These are phyloP conservation scores for Bradysia coprophila DNA, from an alignment of 1,140 invertebrate species.

Conservation along the genomic window DNA sequence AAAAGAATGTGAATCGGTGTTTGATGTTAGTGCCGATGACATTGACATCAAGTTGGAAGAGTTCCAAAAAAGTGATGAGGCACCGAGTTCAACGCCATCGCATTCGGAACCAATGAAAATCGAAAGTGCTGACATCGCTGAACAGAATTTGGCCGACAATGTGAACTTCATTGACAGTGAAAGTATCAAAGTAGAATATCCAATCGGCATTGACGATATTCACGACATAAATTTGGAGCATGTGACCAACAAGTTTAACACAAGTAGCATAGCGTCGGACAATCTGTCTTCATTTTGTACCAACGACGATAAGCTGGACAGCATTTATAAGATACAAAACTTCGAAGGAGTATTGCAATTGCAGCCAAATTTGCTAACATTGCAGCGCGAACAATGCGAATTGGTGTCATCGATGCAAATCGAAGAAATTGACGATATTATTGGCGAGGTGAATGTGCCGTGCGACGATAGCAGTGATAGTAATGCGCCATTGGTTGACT, in stretches of 20 bases:
- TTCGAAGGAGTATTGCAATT: constrained; percentile 5
- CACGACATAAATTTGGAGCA: not conserved
- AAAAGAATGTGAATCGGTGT: not conserved
- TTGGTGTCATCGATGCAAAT: not conserved
- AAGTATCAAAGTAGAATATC: not conserved
- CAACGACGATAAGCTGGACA: not conserved
- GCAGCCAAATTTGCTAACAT: constrained; percentile 6
- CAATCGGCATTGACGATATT: not conserved
- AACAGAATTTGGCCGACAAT: not conserved
- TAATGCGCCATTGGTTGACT: not conserved
- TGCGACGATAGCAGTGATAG: not conserved
- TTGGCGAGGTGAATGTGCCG: not conserved
- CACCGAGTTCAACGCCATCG: not conserved
- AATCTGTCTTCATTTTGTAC: not conserved
- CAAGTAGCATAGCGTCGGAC: not conserved
- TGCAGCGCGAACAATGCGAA: constrained; percentile 1
- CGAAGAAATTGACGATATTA: not conserved
- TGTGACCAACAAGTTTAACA: not conserved
- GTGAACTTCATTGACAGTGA: not conserved
- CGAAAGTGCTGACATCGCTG: not conserved
- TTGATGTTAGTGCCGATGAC: not conserved
- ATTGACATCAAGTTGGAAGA: not conserved
- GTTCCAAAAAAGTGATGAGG: not conserved
- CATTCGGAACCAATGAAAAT: not conserved
- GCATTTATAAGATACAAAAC: not conserved